Base-by-base conservation (phyloP, 2,888 invertebrate species). In the Rhodophaea formosa region DNA sequence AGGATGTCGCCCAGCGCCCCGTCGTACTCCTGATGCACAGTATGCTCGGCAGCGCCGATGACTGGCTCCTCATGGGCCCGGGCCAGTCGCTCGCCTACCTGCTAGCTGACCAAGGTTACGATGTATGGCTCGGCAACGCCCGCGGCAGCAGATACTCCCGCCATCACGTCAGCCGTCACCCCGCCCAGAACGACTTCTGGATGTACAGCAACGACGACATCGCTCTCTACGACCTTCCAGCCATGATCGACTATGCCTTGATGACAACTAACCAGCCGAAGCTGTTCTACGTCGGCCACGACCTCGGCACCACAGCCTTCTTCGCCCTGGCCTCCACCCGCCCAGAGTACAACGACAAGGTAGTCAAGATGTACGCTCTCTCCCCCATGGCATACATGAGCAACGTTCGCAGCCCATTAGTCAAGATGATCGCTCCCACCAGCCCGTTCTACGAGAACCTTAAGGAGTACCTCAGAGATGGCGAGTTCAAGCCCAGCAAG, bases 121-220 rank as follows among this genome's bases (percentile, higher is more conserved):
- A 95, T 66, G 94, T 95, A 0, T 97, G 97, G 97, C 79, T 97
- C 79, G 94, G 95, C 0, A 97, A 97, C 77, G 92, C 93, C 6
- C 92, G 97, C 0, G 97, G 97, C 6, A 96, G 94, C 72, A 92
- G 91, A n/a, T 94, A 94, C 75, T 93, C 93, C 0, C 84, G 91
- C 10, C 81, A 76, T 7, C 95, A 96, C 72, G 66, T 72, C 1
- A 39, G 15, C 51, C 51, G 14, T 12, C 51, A 51, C 14, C 16
- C 51, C 12, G 51, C 51, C 16, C 32, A 51, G 35, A 35, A 32
- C 6, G 51, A 51, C 12, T 39, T 39, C n/a, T 39, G 39, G 39
- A 10, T 15, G 0, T 51, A 17, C 51, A 51, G 35, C 51, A 51
- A 51, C 17, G 51, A 97, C 77, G 95, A 97, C 75, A 96, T 97